Evolutionary conservation across 35 echinoderm and acorn worm species (phyloP).

Genomic region (Holothuria glaberrima): DNA sequence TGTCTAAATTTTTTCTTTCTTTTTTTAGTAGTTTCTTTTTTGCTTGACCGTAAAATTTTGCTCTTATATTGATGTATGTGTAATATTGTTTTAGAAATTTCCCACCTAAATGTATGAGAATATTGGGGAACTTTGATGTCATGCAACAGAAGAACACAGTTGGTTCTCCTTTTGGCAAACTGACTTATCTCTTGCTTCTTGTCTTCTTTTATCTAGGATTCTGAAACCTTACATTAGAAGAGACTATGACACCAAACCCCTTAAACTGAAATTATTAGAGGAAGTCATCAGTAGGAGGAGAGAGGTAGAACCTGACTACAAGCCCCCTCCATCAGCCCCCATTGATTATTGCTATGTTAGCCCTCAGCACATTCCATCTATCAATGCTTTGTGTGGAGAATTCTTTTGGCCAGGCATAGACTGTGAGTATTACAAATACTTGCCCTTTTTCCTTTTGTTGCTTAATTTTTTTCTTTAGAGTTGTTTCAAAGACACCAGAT

Average conservation of each 20-base stretch:
- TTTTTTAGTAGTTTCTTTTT: too few relatives aligned
- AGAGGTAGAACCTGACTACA: constrained; percentile 61
- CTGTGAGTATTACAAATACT: constrained; percentile 65
- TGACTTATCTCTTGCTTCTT: too few relatives aligned
- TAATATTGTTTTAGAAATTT: too few relatives aligned
- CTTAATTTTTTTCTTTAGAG: too few relatives aligned
- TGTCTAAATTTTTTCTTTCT: too few relatives aligned
- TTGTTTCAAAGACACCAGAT: too few relatives aligned
- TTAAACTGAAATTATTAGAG: constrained; percentile 79
- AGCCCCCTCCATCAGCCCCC: constrained; percentile 61
- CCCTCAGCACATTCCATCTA: constrained; percentile 94
- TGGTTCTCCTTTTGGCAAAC: too few relatives aligned
- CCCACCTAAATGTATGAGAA: too few relatives aligned
- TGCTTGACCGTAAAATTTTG: too few relatives aligned
- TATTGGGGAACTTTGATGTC: too few relatives aligned
- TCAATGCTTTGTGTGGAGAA: constrained; percentile 92
- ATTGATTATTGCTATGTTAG: constrained; percentile 97
- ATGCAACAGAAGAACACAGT: too few relatives aligned
- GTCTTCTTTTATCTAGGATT: constrained; percentile 53
- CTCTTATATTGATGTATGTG: too few relatives aligned
- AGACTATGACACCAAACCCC: constrained; percentile 85
- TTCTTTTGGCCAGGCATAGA: constrained; percentile 99
- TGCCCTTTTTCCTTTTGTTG: background rate
- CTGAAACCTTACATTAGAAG: constrained; percentile 99
- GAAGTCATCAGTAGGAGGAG: constrained; percentile 69